phyloP scores from a whole-genome alignment of 1,140 invertebrate genomes.

The Drosophila murphyi region DNA sequence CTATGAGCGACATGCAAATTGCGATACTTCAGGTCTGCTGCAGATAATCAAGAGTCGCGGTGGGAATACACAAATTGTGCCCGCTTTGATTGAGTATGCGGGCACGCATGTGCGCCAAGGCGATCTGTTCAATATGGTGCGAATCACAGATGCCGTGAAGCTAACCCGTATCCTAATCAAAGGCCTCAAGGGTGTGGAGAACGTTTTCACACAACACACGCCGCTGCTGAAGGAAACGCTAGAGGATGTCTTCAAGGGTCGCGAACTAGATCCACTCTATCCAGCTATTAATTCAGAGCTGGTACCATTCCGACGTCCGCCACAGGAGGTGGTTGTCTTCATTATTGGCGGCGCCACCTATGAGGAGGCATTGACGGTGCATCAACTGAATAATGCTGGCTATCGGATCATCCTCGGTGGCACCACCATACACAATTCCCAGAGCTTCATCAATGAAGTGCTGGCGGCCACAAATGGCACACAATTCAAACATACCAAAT shows the following conservation, averaged over 20 bases:
- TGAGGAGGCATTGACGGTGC: slow-evolving; percentile 95
- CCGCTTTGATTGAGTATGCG: slow-evolving; percentile 91
- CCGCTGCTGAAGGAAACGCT: slow-evolving; percentile 93
- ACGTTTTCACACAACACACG: slow-evolving; percentile 98
- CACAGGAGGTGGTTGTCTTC: slow-evolving; percentile 97
- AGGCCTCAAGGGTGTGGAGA: slow-evolving; percentile 96
- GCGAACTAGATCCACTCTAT: slow-evolving; percentile 92
- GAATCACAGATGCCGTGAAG: slow-evolving; percentile 93
- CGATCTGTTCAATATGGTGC: slow-evolving; percentile 90
- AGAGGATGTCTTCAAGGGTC: slow-evolving; percentile 95
- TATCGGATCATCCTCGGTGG: slow-evolving; percentile 94
- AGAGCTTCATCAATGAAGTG: slow-evolving; percentile 91
- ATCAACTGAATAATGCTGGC: slow-evolving; percentile 92
- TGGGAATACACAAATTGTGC: slow-evolving; percentile 87
- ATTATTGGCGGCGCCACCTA: slow-evolving; percentile 98
- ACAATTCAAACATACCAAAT: slow-evolving; percentile 85
- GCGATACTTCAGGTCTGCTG: slow-evolving; percentile 91
- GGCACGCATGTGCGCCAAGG: slow-evolving; percentile 90
- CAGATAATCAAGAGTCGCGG: slow-evolving; percentile 90
- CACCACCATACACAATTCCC: slow-evolving; percentile 95
- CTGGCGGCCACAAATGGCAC: slow-evolving; percentile 85
- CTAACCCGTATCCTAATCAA: slow-evolving; percentile 96
- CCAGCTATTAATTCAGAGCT: slow-evolving; percentile 91
- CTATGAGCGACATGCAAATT: slow-evolving; percentile 95
- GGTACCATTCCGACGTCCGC: slow-evolving; percentile 86